Base-by-base conservation (phyloP, 1,140 invertebrate genomes). In the Ylistrum balloti region DNA sequence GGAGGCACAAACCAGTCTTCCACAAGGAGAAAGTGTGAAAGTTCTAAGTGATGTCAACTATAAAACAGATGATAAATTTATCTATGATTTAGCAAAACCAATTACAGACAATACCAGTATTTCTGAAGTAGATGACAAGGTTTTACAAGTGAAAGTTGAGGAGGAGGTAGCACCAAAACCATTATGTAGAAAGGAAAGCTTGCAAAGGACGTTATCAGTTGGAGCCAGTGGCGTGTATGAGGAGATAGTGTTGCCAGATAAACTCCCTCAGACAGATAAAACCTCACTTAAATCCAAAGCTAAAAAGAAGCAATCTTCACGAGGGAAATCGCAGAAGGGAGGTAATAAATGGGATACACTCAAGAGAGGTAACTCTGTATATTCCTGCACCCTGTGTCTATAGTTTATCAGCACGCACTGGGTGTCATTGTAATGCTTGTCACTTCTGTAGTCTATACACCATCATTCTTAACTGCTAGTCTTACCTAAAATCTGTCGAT, bases 51-150 rank as follows among this genome's bases (percentile, higher is more conserved):
- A 74, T 3, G 56, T n/a, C 3, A n/a, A 74, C 17, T 74, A 74
- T n/a, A 74, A 74, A 74, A 74, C n/a, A n/a, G 56, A 74, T n/a
- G 56, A 74, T n/a, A 74, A 74, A 28, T 74, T 74, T 74, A 74
- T 74, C 56, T 74, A 74, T 28, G 56, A 74, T 74, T 74, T 74
- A n/a, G 56, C 56, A 5, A n/a, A n/a, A n/a, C 56, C 56, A 28
- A 11, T 74, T 28, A n/a, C 28, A 28, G 56, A 74, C 56, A 74
- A 74, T 74, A n/a, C 0, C 22, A 74, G 28, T 5, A 28, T 28
- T 74, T 5, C n/a, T 28, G 22, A 17, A 28, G 11, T 17, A 28
- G 56, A 74, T 2, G 56, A 74, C 22, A 74, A n/a, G 56, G 56
- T 11, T 1, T 5, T 5, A 74, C 22, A 28, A 28, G 5, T n/a